These are phyloP conservation scores for Xestia sexstrigata DNA, from an alignment of 2,888 invertebrate species.

Conservation along the genomic window DNA sequence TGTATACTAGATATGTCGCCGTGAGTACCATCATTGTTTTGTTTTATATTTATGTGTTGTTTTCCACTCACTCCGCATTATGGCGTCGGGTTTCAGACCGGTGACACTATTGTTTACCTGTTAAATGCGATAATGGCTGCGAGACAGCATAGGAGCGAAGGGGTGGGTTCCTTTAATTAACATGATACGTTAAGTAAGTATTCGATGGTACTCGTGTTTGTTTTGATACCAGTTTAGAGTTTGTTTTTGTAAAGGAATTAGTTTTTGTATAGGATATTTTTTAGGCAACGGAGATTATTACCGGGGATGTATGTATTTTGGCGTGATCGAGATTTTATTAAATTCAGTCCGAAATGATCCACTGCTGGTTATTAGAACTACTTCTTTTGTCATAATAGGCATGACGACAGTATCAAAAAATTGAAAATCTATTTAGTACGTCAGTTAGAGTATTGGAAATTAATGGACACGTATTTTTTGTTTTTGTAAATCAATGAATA, in stretches of 20 bases:
- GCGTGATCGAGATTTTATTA: not conserved
- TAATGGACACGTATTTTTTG: no score
- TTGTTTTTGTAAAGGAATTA: not conserved
- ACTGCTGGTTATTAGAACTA: no score
- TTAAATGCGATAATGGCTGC: conserved; percentile 28
- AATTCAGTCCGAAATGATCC: not conserved
- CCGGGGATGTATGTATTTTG: not conserved
- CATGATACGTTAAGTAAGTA: conserved; percentile 8
- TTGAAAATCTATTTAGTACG: no score
- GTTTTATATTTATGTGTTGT: conserved; percentile 23
- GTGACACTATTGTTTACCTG: conserved; percentile 22
- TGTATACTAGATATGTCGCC: not conserved
- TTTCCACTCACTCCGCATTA: conserved; percentile 38
- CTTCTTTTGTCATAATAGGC: no score
- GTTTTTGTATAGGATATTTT: not conserved
- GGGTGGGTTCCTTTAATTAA: conserved; percentile 21
- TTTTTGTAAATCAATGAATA: no score
- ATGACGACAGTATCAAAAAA: no score
- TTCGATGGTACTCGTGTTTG: not conserved
- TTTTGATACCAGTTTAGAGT: conserved; percentile 7
- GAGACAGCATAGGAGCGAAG: conserved; percentile 1
- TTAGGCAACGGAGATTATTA: not conserved
- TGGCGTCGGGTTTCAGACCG: conserved; percentile 47
- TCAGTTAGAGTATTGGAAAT: no score
- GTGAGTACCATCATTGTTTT: not conserved